Evolutionary conservation across 2,797 vertebrate genomes (phyloP).

Genomic region (Ateles fusciceps): DNA sequence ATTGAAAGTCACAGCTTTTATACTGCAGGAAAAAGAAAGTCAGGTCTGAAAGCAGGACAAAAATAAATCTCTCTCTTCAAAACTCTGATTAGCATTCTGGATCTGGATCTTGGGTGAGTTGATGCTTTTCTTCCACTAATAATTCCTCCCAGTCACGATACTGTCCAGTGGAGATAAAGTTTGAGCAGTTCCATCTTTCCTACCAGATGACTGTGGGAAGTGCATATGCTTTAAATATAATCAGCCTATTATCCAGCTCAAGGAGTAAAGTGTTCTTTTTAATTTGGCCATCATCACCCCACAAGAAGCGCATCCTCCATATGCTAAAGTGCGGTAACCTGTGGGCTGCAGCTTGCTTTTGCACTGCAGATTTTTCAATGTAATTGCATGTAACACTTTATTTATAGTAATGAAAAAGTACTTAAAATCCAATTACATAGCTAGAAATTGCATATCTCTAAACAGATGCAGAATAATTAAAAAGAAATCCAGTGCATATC

Average conservation of each 20-base stretch:
- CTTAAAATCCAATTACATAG: conserved; percentile 65
- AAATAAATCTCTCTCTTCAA: not conserved
- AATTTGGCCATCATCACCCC: not conserved
- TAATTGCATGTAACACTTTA: conserved; percentile 64
- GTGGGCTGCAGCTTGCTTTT: conserved; percentile 26
- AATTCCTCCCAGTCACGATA: not conserved
- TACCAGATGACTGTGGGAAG: not conserved
- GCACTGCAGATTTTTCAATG: not conserved
- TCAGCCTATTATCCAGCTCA: not conserved
- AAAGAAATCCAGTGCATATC: conserved; percentile 42
- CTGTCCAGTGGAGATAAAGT: not conserved
- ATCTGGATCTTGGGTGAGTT: not conserved
- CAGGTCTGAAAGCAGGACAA: not conserved
- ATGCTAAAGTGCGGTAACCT: not conserved
- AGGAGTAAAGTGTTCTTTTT: not conserved
- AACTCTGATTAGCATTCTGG: not conserved
- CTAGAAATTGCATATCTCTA: conserved; percentile 59
- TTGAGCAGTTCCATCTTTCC: not conserved
- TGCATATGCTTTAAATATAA: conserved; percentile 28
- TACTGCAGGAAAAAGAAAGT: not conserved
- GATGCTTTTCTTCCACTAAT: not conserved
- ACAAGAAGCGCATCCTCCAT: not conserved
- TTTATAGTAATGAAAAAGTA: conserved; percentile 66
- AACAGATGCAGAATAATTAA: conserved; percentile 64
- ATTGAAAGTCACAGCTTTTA: not conserved